Evolutionary conservation across 2,888 invertebrate genomes (phyloP), one percentile per base, ranked within the genome.

Genomic region (Globia sparganii): DNA sequence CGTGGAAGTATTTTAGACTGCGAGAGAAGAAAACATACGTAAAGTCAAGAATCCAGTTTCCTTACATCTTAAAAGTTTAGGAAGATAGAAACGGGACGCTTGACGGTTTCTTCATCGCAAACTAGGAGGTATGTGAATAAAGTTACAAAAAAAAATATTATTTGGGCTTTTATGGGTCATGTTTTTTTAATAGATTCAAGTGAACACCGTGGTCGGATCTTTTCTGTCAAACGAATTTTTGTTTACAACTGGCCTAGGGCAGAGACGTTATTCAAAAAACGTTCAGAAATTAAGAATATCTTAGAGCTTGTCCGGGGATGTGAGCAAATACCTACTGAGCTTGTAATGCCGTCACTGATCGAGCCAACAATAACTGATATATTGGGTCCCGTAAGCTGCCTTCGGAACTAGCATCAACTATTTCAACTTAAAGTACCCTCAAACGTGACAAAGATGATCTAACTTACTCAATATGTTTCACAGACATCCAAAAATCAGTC

Each of bases 21-120:
- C 31, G 21, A 46, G 53, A 46, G 11, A 78, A 56, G 78, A 58
- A 68, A 70, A 40, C 25, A 58, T 58, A 71, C 15, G 9, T 18
- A n/a, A n/a, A 59, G 71, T 77, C 80, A 72, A 43, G 59, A 28
- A 80, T 53, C 28, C 59, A 72, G 80, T 53, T 61, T 53, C 28
- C n/a, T 59, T 58, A 31, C 28, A 40, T 70, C 76, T 77, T 53
- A 21, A 37, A 34, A 77, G 8, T 18, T 78, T 58, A 37, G 21
- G 34, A 79, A 34, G 49, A 61, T 9, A 77, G 21, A 78, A 69
- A 46, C 49, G 9, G 77, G 59, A 43, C 9, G 72, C 72, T 80
- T 77, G 72, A 72, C 72, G 72, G 80, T 49, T 59, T 80, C 49
- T 61, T 77, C 59, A 70, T 49, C 28, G 70, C 71, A 31, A 79